Base-by-base conservation (phyloP, 1,140 invertebrate genomes). In the Galleria mellonella region DNA sequence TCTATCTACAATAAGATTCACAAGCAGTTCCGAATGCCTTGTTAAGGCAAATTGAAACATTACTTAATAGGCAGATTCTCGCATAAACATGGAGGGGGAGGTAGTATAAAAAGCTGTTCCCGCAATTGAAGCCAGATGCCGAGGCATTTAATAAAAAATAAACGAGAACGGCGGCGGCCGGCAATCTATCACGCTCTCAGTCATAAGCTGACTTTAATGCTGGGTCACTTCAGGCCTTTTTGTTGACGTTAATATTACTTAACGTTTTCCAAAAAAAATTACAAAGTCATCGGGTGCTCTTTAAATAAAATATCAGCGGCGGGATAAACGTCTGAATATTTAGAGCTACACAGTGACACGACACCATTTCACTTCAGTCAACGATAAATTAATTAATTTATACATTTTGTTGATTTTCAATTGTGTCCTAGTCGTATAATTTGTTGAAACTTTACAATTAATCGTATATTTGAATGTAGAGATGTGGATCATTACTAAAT, bases 151-250 rank as follows among this genome's bases (percentile, higher is more conserved):
- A 77, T 79, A 79, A 79, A 83, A 77, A 79, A 79, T 75, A 75
- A 76, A 72, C 65, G 68, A 59, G 58, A 47, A 28, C 51, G 52
- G 55, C 49, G 55, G 47, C 58, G 56, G 58, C 38, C 56, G 62
- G 74, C 64, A 76, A 83, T 83, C 73, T 79, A 83, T 83, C 78
- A 83, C 78, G 66, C 53, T 55, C 69, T 65, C 58, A 77, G 69
- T 76, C 70, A 77, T 83, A 79, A 83, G 70, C 73, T 72, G 75
- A 83, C 75, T 83, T 83, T 83, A 77, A 83, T 83, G 75, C 73
- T 77, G 64, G 78, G 75, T 83, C 75, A 79, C 78, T 79, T 72
- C 63, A 73, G 63, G 51, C 72, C 78, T 75, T 76, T 83, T 83
- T 78, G 78, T 76, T 77, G 72, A 71, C 74, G 62, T 71, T 72